Conservation (phyloP, 2,113 vertebrate genomes). For the Lepus europaeus region DNA sequence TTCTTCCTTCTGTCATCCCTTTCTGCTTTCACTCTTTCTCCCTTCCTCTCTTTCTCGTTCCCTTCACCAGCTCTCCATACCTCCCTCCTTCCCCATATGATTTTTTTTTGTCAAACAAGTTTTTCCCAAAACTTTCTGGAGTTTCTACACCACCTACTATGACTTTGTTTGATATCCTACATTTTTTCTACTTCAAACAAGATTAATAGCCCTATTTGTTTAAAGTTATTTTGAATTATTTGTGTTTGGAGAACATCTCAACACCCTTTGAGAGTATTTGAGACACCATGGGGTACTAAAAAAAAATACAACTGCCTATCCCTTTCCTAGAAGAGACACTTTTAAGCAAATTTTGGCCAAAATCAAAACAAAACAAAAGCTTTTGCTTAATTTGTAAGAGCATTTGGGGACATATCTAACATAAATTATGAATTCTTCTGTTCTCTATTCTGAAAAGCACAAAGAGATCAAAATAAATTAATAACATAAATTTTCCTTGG, state of each 20-base stretch:
- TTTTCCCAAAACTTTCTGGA: neutral
- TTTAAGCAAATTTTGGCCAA: slow-evolving; percentile 5
- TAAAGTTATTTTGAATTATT: slow-evolving; percentile 62
- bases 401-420: neutral
- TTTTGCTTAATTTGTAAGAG: slow-evolving; percentile 51
- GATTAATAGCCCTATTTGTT: slow-evolving; percentile 29
- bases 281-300: neutral
- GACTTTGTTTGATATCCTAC: neutral
- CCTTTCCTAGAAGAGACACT: slow-evolving; percentile 26
- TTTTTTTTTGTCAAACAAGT: neutral
- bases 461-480: slow-evolving; percentile 51
- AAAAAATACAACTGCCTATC: neutral
- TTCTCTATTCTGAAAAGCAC: slow-evolving; percentile 33
- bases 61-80: neutral
- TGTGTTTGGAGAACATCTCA: slow-evolving; percentile 48
- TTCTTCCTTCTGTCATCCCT: fast-evolving
- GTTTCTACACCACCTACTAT: slow-evolving; percentile 28
- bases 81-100: fast-evolving
- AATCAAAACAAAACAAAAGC: slow-evolving; percentile 20
- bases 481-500: slow-evolving; percentile 46
- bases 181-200: slow-evolving; percentile 53
- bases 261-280: slow-evolving; percentile 10
- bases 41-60: neutral
- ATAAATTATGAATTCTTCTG: slow-evolving; percentile 32
- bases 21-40: too few species aligned